Percentiles rank a stretch among this genome's conserved stretches.
These are phyloP conservation scores for Burhinus oedicnemus DNA, from an alignment of 2,113 vertebrate genomes.

Conservation along the genomic window DNA sequence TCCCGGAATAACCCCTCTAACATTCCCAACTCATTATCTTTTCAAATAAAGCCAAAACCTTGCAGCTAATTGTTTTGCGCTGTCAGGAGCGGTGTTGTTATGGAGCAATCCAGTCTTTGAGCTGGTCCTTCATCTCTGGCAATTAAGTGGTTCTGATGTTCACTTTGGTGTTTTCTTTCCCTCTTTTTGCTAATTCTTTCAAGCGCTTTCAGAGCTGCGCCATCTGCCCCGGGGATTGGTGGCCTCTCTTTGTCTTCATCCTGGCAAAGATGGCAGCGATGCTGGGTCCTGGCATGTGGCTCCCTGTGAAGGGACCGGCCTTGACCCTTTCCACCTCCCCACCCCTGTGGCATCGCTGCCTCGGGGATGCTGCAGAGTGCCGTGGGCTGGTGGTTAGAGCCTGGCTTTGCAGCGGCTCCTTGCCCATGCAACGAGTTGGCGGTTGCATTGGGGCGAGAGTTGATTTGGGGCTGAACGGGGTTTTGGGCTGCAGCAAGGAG, in stretches of 20 bases:
- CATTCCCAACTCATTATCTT: constrained; percentile 67
- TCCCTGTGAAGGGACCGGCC: background rate
- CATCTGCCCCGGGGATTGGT: background rate
- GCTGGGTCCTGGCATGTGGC: background rate
- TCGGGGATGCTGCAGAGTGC: background rate
- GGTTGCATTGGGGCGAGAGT: accelerated
- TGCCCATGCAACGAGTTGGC: accelerated
- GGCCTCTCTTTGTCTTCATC: constrained; percentile 9
- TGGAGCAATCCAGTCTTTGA: constrained; percentile 45
- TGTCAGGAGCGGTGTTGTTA: background rate
- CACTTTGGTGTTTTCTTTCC: constrained; percentile 50
- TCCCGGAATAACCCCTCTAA: constrained; percentile 59
- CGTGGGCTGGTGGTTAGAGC: background rate
- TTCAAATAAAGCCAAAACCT: constrained; percentile 63
- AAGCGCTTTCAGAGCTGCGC: background rate
- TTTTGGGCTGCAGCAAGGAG: background rate
- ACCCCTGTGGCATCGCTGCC: background rate
- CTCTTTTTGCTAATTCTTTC: constrained; percentile 22
- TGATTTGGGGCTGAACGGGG: background rate
- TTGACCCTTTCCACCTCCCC: background rate
- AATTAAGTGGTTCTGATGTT: constrained; percentile 51
- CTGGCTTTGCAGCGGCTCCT: background rate
- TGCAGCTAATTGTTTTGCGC: constrained; percentile 57
- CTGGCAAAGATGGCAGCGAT: background rate
- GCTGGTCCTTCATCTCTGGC: constrained; percentile 49